Percentiles rank a stretch among this genome's conserved stretches.
These are phyloP conservation scores for Phycodurus eques DNA, from an alignment of 2,113 vertebrate species.

Conservation along the genomic window DNA sequence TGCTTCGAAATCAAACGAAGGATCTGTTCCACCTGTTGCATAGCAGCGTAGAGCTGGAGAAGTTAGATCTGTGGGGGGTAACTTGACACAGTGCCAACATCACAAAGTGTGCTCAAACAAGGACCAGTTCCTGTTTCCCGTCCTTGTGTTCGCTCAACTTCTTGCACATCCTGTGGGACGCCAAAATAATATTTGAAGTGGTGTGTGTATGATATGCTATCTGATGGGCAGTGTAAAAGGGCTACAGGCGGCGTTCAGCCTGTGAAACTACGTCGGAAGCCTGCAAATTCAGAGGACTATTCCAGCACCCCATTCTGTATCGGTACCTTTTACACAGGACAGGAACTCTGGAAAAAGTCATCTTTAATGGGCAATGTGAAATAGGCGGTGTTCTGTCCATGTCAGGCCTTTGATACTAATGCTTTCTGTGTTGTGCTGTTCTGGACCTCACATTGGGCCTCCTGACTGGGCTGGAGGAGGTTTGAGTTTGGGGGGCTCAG, in stretches of 20 bases:
- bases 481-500: conserved; percentile 28
- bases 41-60: conserved; percentile 24
- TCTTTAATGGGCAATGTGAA: background rate
- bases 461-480: conserved; percentile 12
- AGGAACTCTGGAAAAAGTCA: background rate
- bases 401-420: too few species aligned
- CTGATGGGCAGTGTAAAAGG: background rate
- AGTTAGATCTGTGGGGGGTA: background rate
- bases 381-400: background rate
- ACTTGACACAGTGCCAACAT: background rate
- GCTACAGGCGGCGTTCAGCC: background rate
- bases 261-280: background rate
- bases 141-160: background rate
- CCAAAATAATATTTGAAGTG: background rate
- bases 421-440: background rate
- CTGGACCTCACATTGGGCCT: background rate
- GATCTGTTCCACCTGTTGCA: conserved; percentile 24
- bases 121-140: conserved; percentile 10
- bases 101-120: background rate
- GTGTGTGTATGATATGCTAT: background rate
- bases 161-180: background rate
- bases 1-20: background rate
- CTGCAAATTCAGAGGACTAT: background rate
- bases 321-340: background rate
- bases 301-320: background rate